phyloP scores from a whole-genome alignment of 1,140 invertebrate genomes.

The Sesamia nonagrioides region DNA sequence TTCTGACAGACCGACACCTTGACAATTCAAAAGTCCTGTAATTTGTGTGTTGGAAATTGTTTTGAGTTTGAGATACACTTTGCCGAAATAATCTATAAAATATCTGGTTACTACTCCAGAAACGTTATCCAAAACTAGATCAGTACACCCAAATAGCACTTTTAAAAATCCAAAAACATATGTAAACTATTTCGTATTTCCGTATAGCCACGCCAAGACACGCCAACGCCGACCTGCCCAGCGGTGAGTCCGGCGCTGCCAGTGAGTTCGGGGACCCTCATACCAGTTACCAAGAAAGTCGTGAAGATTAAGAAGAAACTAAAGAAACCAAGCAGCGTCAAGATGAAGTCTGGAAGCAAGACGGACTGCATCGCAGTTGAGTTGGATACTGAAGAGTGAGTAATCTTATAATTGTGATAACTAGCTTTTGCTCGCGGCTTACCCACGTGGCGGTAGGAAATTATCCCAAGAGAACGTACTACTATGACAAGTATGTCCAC shows the following conservation, averaged over 20 bases:
- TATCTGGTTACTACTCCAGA: no score
- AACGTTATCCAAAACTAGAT: neutral
- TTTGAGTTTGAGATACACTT: no score
- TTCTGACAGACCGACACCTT: no score
- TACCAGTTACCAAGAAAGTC: conserved; percentile 66
- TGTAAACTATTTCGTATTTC: conserved; percentile 38
- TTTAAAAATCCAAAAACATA: neutral
- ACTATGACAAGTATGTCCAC: no score
- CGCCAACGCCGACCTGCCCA: conserved; percentile 72
- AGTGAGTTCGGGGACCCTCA: conserved; percentile 74
- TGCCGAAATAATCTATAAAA: no score
- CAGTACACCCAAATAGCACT: neutral
- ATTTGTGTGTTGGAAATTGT: no score
- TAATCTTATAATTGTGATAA: conserved; percentile 25
- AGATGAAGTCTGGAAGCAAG: conserved; percentile 71
- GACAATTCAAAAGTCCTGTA: no score
- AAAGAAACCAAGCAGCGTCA: conserved; percentile 66
- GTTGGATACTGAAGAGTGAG: conserved; percentile 74
- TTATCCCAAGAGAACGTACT: no score
- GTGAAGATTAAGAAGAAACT: conserved; percentile 73
- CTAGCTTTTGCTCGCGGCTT: no score
- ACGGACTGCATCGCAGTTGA: conserved; percentile 61
- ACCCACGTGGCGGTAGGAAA: no score
- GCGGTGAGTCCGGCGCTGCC: conserved; percentile 75
- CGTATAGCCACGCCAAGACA: conserved; percentile 72